phyloP scores from a whole-genome alignment of 2,113 vertebrate genomes.

The Centropus unirufus region DNA sequence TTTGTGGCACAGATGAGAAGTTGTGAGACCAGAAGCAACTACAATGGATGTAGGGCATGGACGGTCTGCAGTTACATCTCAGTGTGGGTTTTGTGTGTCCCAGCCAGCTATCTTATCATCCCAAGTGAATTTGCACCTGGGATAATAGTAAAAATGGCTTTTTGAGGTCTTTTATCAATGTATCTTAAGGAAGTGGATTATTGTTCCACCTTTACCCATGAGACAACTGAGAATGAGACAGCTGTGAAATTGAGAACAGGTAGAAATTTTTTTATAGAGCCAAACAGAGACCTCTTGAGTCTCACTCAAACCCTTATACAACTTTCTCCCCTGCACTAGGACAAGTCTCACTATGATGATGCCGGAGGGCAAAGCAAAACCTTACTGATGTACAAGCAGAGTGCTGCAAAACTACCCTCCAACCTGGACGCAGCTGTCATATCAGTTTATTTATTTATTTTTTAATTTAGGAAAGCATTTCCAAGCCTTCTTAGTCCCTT shows the following conservation, averaged over 20 bases:
- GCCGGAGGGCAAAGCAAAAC: neutral
- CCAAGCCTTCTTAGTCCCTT: neutral
- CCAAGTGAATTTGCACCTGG: neutral
- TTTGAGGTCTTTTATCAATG: neutral
- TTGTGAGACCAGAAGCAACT: neutral
- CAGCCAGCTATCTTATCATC: neutral
- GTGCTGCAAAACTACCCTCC: neutral
- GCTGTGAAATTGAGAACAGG: neutral
- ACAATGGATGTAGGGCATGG: neutral
- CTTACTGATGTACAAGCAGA: neutral
- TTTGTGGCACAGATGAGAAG: neutral
- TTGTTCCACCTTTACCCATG: neutral
- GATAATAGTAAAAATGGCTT: neutral
- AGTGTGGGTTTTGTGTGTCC: neutral
- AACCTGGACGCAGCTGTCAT: neutral
- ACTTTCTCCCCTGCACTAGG: neutral
- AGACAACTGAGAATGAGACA: neutral
- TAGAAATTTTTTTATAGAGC: neutral
- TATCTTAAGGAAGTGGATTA: neutral
- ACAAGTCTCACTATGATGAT: accelerated
- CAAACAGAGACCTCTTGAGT: neutral
- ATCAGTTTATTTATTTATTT: neutral
- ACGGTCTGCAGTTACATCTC: neutral
- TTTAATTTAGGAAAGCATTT: neutral
- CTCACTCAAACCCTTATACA: neutral